Evolutionary conservation across 2,113 vertebrate genomes (phyloP).

Genomic region (Pelmatolapia mariae): DNA sequence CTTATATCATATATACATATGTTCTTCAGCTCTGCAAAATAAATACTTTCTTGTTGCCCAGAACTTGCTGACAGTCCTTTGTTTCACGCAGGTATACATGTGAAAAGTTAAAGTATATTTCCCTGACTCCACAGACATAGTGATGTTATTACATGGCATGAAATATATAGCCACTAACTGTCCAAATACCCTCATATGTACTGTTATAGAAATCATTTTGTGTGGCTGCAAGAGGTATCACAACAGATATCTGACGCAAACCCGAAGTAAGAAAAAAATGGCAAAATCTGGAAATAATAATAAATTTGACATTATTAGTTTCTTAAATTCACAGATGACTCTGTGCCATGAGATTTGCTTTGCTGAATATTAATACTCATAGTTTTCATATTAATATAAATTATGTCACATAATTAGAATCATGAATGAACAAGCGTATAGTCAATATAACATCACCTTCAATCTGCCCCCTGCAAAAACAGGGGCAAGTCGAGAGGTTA

Average conservation of each 20-base stretch:
- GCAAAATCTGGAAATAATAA: not conserved
- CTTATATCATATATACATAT: not conserved
- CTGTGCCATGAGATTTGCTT: rapidly evolving
- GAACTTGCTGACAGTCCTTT: not conserved
- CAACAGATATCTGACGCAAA: not conserved
- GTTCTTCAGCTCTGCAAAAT: not conserved
- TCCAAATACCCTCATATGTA: not conserved
- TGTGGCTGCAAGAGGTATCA: rapidly evolving
- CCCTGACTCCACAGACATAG: not conserved
- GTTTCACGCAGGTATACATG: not conserved
- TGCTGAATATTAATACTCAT: not conserved
- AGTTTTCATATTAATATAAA: not conserved
- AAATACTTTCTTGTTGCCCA: not conserved
- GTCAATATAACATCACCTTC: not conserved
- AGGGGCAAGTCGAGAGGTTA: not conserved
- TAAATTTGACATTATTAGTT: not conserved
- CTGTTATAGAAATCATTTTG: rapidly evolving
- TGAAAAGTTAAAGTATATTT: not conserved
- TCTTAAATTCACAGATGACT: not conserved
- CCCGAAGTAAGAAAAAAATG: not conserved
- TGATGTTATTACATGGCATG: not conserved
- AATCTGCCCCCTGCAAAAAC: not conserved
- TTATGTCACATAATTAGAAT: not conserved
- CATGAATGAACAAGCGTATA: rapidly evolving
- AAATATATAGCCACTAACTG: not conserved